A percentile compares a stretch with the other conserved stretches of the same genome.
Conservation (phyloP, 2,113 vertebrate genomes). For the Amphilophus citrinellus region DNA sequence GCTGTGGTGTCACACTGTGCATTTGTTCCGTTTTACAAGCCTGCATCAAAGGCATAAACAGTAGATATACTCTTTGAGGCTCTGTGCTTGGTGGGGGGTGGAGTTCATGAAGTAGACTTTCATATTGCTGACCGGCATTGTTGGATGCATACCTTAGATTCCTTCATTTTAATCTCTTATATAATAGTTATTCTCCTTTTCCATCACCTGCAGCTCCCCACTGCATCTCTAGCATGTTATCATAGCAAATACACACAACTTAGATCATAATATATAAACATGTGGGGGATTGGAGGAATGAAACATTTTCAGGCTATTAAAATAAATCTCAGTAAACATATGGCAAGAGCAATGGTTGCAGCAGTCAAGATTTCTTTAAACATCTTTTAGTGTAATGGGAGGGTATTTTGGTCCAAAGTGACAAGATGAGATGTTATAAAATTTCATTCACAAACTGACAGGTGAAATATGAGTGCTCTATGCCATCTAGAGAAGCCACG, state of each 20-base stretch:
- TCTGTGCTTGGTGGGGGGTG: conserved; percentile 25
- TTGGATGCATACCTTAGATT: conserved; percentile 78
- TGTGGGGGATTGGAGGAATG: conserved; percentile 6
- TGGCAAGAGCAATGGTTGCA: no score
- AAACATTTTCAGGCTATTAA: conserved; percentile 46
- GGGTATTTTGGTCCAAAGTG: neutral
- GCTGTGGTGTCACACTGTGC: conserved; percentile 18
- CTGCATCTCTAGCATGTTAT: conserved; percentile 56
- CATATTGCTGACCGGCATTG: conserved; percentile 66
- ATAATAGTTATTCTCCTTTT: conserved; percentile 77
- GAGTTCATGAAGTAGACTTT: conserved; percentile 54
- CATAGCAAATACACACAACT: conserved; percentile 47
- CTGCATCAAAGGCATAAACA: conserved; percentile 67
- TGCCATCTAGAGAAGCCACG: neutral
- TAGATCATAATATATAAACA: conserved; percentile 46
- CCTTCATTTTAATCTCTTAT: conserved; percentile 80
- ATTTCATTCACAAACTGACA: neutral
- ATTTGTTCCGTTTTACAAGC: conserved; percentile 59
- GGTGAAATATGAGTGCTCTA: neutral
- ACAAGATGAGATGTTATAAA: conserved; percentile 29
- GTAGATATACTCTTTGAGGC: conserved; percentile 38
- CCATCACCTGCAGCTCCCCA: conserved; percentile 52
- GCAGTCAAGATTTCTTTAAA: neutral
- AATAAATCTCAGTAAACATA: conserved; percentile 27
- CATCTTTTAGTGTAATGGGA: neutral